A percentile compares a stretch with the other conserved stretches of the same genome.
Evolutionary conservation across 37 sponge, comb jelly and placozoan species (phyloP).

Genomic region (Mnemiopsis leidyi): DNA sequence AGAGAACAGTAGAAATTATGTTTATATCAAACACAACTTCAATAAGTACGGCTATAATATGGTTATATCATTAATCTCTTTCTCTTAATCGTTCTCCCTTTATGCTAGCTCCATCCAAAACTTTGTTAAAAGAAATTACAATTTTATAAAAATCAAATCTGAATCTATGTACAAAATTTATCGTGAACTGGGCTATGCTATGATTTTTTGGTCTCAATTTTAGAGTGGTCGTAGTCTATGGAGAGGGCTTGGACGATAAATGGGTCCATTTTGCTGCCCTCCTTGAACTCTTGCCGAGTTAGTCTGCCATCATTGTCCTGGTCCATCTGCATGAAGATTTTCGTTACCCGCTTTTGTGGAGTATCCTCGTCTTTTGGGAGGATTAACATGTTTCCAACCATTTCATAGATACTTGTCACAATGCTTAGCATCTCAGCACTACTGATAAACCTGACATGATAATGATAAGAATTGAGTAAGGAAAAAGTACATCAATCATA

Average conservation of each 20-base stretch:
- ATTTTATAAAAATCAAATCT: background rate
- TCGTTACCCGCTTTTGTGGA: constrained; percentile 75
- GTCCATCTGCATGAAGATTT: constrained; percentile 73
- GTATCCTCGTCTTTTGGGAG: constrained; percentile 69
- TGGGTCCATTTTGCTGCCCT: constrained; percentile 69
- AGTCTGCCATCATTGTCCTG: constrained; percentile 70
- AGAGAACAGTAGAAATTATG: too few species aligned
- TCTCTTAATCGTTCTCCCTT: too few species aligned
- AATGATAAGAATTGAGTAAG: too few species aligned
- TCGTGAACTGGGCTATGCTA: background rate
- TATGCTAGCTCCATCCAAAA: too few species aligned
- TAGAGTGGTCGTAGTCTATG: constrained; percentile 5
- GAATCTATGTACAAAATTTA: background rate
- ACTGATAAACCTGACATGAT: constrained; percentile 35
- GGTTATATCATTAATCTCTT: too few species aligned
- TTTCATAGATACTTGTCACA: constrained; percentile 60
- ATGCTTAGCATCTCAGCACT: constrained; percentile 35
- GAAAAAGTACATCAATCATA: too few species aligned
- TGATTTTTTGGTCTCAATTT: constrained; percentile 52
- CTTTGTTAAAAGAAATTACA: background rate
- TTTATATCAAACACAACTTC: too few species aligned
- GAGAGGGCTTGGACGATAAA: constrained; percentile 70
- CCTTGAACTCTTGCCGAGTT: constrained; percentile 68
- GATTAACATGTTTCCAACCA: constrained; percentile 64
- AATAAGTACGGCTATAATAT: too few species aligned